Percentiles rank a stretch among this genome's conserved stretches.
These are phyloP conservation scores for Dipodomys merriami DNA, from an alignment of 2,113 vertebrate species.

Conservation along the genomic window DNA sequence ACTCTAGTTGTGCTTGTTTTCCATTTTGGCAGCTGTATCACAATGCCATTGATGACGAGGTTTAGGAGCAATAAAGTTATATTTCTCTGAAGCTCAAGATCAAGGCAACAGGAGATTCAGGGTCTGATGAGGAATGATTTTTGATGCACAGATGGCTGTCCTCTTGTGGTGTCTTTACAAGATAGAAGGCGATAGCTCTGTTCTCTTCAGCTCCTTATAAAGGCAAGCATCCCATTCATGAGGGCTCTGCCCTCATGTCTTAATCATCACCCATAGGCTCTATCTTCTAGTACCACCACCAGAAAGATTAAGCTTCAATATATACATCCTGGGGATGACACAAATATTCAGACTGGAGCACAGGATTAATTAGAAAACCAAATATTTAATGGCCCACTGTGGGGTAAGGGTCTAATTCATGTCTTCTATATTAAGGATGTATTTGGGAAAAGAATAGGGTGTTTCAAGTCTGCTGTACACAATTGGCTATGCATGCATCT, in stretches of 20 bases:
- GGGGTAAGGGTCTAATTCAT: not conserved
- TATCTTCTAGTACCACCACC: not conserved
- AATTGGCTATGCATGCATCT: not conserved
- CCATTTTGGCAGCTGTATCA: not conserved
- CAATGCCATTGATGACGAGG: not conserved
- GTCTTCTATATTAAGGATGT: not conserved
- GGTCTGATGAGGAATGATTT: not conserved
- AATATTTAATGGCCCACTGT: not conserved
- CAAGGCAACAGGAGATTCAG: no score
- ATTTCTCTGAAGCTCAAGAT: not conserved
- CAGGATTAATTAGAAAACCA: not conserved
- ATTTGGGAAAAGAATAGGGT: not conserved
- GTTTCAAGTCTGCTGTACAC: not conserved
- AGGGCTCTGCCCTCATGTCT: not conserved
- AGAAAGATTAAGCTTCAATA: not conserved
- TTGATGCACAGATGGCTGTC: not conserved
- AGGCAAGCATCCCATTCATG: not conserved
- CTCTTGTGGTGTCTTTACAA: not conserved
- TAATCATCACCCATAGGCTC: not conserved
- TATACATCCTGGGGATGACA: no score
- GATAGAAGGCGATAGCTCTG: not conserved
- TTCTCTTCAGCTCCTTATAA: not conserved
- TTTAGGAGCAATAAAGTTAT: not conserved
- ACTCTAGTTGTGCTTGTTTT: not conserved
- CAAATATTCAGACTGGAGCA: not conserved